A percentile compares a stretch with the other conserved stretches of the same genome.
These are phyloP conservation scores for Forpus xanthops DNA, from an alignment of 2,797 vertebrate genomes.

Conservation along the genomic window DNA sequence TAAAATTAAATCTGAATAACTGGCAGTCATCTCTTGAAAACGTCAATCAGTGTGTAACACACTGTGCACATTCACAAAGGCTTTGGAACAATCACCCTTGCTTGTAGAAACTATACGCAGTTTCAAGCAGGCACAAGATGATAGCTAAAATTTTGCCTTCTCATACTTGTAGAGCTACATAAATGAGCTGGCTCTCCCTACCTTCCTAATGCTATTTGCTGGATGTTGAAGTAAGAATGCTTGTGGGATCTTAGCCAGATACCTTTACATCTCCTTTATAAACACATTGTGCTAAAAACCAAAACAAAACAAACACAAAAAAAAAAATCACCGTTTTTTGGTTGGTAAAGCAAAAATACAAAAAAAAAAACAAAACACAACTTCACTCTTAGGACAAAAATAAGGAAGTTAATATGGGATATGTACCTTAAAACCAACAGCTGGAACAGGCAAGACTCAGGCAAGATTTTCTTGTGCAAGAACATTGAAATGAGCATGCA, in stretches of 20 bases:
- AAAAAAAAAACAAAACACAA: rapidly evolving
- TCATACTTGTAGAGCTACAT: background rate
- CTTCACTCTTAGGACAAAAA: background rate
- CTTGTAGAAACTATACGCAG: background rate
- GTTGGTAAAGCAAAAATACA: background rate
- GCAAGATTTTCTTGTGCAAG: background rate
- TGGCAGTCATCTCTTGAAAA: background rate
- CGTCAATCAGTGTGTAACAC: background rate
- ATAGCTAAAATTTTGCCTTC: background rate
- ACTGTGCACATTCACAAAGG: background rate
- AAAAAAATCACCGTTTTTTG: background rate
- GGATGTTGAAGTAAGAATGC: background rate
- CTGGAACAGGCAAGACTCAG: background rate
- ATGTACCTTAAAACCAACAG: background rate
- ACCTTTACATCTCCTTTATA: background rate
- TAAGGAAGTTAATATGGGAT: background rate
- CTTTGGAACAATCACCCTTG: background rate
- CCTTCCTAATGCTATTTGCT: background rate
- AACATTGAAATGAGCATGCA: background rate
- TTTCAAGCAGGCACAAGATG: background rate
- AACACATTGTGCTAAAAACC: background rate
- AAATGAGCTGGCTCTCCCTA: background rate
- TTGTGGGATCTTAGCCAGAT: background rate
- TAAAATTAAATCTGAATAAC: background rate
- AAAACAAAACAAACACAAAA: too few species aligned